A percentile compares a stretch with the other conserved stretches of the same genome.
Evolutionary conservation across 2,113 vertebrate species (phyloP).

Genomic region (Cephalopholis sonnerati): DNA sequence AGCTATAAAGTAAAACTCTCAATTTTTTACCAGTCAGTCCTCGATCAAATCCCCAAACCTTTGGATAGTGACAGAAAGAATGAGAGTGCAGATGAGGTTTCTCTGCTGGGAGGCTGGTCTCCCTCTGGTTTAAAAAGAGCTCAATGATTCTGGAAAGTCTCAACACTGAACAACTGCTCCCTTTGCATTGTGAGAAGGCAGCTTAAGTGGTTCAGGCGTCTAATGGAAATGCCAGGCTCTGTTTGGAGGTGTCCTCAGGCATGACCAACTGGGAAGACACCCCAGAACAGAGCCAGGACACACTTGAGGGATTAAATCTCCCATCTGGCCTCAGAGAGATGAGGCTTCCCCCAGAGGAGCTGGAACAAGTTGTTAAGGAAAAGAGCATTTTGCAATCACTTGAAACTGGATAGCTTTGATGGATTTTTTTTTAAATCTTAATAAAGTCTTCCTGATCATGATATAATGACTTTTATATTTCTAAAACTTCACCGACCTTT

Average conservation of each 20-base stretch:
- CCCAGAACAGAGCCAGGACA: conserved; percentile 33
- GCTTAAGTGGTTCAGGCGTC: conserved; percentile 5
- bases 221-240: conserved; percentile 42
- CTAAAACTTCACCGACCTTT: conserved; percentile 30
- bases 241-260: conserved; percentile 36
- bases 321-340: background rate
- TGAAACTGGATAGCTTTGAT: background rate
- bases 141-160: conserved; percentile 34
- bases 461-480: background rate
- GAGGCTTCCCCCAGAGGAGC: background rate
- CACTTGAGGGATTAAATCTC: conserved; percentile 20
- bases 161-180: conserved; percentile 3
- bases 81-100: conserved; percentile 26
- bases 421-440: background rate
- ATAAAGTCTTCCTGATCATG: conserved; percentile 9
- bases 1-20: conserved; percentile 36
- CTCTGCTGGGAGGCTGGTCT: background rate
- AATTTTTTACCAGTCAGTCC: conserved; percentile 29
- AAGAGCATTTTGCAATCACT: background rate
- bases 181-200: background rate
- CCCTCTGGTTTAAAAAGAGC: conserved; percentile 32
- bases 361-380: background rate
- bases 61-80: conserved; percentile 29
- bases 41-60: conserved; percentile 31
- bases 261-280: conserved; percentile 36